These are phyloP conservation scores for Bos indicus DNA, from an alignment of 2,113 vertebrate species.

Conservation along the genomic window DNA sequence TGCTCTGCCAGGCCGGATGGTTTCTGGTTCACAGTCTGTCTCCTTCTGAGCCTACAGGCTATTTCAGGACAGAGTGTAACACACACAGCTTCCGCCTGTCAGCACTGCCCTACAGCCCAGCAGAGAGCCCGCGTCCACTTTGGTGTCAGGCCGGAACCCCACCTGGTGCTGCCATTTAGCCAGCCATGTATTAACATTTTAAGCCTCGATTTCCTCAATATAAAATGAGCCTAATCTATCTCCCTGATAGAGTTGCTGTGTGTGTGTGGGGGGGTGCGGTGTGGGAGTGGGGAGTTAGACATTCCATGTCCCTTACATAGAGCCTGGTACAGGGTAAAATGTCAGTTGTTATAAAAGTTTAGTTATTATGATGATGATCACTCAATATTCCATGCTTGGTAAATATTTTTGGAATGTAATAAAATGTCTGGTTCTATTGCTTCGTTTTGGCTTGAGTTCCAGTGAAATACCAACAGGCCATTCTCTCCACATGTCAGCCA, in stretches of 20 bases:
- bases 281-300: neutral
- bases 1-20: neutral
- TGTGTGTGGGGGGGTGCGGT: fast-evolving
- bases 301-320: neutral
- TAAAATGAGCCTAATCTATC: neutral
- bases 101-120: neutral
- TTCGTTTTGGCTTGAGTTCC: conserved; percentile 27
- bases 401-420: conserved; percentile 36
- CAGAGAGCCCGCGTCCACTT: neutral
- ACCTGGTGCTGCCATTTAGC: neutral
- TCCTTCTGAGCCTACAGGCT: neutral
- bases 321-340: neutral
- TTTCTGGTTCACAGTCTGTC: neutral
- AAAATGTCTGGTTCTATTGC: neutral
- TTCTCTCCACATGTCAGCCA: neutral
- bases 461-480: conserved; percentile 27
- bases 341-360: neutral
- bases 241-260: neutral
- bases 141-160: neutral
- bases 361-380: neutral
- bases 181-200: neutral
- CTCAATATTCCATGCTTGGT: neutral
- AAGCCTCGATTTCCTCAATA: neutral
- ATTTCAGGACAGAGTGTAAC: neutral
- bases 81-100: neutral